Conservation (phyloP, 2,113 vertebrate species). For the Plecotus auritus region DNA sequence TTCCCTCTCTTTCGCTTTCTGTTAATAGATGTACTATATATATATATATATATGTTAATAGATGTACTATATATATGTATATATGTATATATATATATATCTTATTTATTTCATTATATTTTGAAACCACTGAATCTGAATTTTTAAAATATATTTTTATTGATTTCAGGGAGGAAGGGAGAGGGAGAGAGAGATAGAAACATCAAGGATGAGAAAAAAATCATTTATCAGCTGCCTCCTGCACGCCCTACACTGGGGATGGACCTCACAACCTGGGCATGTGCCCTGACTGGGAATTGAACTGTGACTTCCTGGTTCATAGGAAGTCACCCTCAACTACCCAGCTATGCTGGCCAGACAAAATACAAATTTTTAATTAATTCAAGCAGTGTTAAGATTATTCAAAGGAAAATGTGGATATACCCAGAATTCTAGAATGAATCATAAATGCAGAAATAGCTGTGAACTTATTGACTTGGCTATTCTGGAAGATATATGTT, state of each 20-base stretch:
- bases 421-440: not conserved
- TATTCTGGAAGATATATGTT: not conserved
- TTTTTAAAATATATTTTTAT: not conserved
- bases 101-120: not conserved
- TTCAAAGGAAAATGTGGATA: constrained; percentile 34
- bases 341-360: no score
- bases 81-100: not conserved
- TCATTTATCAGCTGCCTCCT: no score
- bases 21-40: not conserved
- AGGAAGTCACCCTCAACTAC: no score
- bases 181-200: no score
- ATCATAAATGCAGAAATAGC: not conserved
- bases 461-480: not conserved
- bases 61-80: not conserved
- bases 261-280: no score
- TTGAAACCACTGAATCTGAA: not conserved
- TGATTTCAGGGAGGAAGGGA: no score
- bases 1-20: not conserved
- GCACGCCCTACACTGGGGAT: no score
- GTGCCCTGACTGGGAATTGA: no score
- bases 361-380: constrained; percentile 25
- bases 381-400: not conserved
- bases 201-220: no score
- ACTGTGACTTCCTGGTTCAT: no score
- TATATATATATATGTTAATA: not conserved